These are phyloP conservation scores for Cebus imitator DNA, from an alignment of 2,113 vertebrate genomes.

Conservation along the genomic window DNA sequence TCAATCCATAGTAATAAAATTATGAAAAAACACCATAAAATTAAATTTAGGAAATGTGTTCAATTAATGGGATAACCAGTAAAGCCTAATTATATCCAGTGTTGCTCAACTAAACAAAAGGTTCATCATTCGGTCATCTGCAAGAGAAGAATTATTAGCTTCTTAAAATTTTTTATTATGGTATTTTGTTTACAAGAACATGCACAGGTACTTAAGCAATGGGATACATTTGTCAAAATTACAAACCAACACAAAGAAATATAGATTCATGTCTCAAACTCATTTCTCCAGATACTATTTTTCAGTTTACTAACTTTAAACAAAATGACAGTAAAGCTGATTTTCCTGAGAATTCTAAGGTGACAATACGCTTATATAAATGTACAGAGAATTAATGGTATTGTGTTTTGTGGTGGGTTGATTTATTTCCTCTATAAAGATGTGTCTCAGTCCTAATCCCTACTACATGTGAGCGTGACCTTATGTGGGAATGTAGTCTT, in stretches of 20 bases:
- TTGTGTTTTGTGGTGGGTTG: not conserved
- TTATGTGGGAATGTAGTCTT: not conserved
- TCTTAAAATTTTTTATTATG: constrained; percentile 26
- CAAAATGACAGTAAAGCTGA: not conserved
- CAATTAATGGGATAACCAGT: not conserved
- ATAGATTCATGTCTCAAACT: not conserved
- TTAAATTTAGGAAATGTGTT: not conserved
- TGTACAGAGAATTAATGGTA: not conserved
- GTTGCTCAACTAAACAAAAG: not conserved
- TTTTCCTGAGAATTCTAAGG: not conserved
- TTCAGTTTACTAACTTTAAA: constrained; percentile 22
- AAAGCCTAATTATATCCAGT: not conserved
- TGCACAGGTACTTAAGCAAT: not conserved
- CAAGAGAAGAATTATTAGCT: not conserved
- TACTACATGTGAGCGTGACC: not conserved
- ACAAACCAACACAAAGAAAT: constrained; percentile 21
- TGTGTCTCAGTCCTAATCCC: not conserved
- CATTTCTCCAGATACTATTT: not conserved
- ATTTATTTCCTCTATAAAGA: not conserved
- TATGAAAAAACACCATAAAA: not conserved
- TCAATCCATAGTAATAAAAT: not conserved
- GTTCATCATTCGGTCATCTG: not conserved
- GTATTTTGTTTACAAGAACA: not conserved
- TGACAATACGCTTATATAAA: not conserved
- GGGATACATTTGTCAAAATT: not conserved